Percentiles rank a stretch among this genome's conserved stretches.
These are phyloP conservation scores for Myodes glareolus DNA, from an alignment of 2,113 vertebrate genomes.

Conservation along the genomic window DNA sequence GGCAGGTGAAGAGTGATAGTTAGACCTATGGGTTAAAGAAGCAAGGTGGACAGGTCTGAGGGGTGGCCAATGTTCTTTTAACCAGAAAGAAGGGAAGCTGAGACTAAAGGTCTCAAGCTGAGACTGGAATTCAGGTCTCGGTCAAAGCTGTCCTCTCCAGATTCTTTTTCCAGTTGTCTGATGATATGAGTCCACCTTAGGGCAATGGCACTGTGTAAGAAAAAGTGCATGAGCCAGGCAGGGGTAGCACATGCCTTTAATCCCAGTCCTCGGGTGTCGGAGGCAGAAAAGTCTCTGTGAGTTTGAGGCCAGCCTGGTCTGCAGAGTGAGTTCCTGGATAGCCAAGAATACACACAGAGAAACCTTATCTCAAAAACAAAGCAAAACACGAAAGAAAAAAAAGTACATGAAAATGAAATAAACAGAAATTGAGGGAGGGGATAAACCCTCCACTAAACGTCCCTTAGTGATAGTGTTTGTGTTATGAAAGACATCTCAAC, in stretches of 20 bases:
- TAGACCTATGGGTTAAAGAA: neutral
- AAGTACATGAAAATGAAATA: conserved; percentile 16
- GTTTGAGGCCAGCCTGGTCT: neutral
- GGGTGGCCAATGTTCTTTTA: neutral
- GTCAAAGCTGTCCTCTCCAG: neutral
- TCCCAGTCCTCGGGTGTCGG: neutral
- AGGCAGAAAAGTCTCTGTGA: neutral
- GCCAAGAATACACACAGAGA: neutral
- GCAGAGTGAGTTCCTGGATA: neutral
- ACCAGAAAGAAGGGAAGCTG: neutral
- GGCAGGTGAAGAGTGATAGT: neutral
- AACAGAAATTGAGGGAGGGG: neutral
- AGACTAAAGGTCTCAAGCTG: neutral
- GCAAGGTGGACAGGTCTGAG: neutral
- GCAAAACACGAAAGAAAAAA: neutral
- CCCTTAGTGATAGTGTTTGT: neutral
- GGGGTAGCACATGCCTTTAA: neutral
- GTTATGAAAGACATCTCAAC: neutral
- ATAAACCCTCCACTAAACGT: neutral
- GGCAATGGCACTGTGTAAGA: neutral
- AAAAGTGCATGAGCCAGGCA: neutral
- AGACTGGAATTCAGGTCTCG: neutral
- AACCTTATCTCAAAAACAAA: neutral
- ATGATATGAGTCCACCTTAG: conserved; percentile 9
- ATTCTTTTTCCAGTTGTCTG: neutral